phyloP scores from a whole-genome alignment of 2,797 vertebrate genomes.

The Heliangelus exortis region DNA sequence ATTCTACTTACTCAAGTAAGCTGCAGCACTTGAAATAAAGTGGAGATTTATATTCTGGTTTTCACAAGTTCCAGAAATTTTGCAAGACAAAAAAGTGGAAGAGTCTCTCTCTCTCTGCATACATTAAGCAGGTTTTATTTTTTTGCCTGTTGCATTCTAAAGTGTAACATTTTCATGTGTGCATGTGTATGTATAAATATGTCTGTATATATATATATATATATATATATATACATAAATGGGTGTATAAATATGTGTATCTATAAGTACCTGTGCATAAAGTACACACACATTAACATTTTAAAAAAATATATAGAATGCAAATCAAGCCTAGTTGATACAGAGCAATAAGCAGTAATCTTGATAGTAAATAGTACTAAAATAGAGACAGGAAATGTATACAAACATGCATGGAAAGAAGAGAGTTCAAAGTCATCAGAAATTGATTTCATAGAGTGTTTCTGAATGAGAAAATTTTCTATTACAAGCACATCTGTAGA shows the following conservation, averaged over 20 bases:
- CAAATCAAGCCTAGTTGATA: background rate
- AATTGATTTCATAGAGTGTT: background rate
- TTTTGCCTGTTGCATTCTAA: background rate
- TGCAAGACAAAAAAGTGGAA: background rate
- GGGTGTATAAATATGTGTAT: background rate
- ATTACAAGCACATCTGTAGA: background rate
- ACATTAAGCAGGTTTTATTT: background rate
- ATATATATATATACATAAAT: too few species aligned
- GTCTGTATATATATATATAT: background rate
- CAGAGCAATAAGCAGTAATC: background rate
- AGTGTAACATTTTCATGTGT: background rate
- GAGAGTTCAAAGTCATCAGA: background rate
- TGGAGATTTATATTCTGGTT: background rate
- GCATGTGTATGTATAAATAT: background rate
- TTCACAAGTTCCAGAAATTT: background rate
- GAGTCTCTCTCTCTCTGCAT: background rate
- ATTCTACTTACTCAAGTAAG: background rate
- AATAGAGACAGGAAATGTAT: background rate
- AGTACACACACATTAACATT: background rate
- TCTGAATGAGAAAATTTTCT: background rate
- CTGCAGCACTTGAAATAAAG: background rate
- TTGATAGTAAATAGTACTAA: background rate
- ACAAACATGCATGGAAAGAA: background rate
- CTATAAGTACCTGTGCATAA: too few species aligned
- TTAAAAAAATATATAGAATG: background rate